Conservation (phyloP, 2,888 invertebrate genomes). For the Druceiella hillmani region DNA sequence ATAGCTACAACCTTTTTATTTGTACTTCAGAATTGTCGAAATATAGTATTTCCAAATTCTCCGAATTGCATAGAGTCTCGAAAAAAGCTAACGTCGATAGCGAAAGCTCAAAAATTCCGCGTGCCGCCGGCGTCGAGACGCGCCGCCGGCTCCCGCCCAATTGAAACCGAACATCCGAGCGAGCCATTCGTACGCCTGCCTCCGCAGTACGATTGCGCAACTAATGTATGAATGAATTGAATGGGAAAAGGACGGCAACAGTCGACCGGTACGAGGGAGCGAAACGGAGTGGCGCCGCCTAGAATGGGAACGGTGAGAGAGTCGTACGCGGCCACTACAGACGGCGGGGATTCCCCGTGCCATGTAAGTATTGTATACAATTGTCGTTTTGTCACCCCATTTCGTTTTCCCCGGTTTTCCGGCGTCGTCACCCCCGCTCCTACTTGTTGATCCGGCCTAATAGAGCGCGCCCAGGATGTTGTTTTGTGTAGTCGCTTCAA, state of each 20-base stretch:
- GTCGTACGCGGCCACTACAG: constrained; percentile 31
- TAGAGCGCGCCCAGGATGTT: constrained; percentile 52
- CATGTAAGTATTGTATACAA: constrained; percentile 21
- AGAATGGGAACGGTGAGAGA: constrained; percentile 32
- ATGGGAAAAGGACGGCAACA: constrained; percentile 43
- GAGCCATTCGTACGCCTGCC: too few species aligned
- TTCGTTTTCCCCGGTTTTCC: constrained; percentile 40
- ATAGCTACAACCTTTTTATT: too few species aligned
- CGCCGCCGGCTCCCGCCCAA: too few species aligned
- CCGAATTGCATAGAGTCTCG: too few species aligned
- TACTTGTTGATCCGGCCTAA: constrained; percentile 54
- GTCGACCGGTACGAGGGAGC: constrained; percentile 29
- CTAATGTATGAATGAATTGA: constrained; percentile 51
- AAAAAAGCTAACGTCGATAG: too few species aligned
- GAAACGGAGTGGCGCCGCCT: constrained; percentile 32
- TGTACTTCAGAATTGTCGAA: too few species aligned
- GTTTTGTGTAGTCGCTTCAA: too few species aligned
- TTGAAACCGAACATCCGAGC: too few species aligned
- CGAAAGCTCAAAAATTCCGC: too few species aligned
- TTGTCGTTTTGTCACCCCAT: constrained; percentile 22
- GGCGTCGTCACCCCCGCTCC: constrained; percentile 34
- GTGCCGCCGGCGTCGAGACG: too few species aligned
- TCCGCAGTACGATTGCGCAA: too few species aligned
- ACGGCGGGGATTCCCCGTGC: constrained; percentile 22
- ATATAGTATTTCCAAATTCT: too few species aligned